A percentile compares a stretch with the other conserved stretches of the same genome.
phyloP scores from a whole-genome alignment of 2,113 vertebrate genomes.

The Periophthalmodon schlosseri region DNA sequence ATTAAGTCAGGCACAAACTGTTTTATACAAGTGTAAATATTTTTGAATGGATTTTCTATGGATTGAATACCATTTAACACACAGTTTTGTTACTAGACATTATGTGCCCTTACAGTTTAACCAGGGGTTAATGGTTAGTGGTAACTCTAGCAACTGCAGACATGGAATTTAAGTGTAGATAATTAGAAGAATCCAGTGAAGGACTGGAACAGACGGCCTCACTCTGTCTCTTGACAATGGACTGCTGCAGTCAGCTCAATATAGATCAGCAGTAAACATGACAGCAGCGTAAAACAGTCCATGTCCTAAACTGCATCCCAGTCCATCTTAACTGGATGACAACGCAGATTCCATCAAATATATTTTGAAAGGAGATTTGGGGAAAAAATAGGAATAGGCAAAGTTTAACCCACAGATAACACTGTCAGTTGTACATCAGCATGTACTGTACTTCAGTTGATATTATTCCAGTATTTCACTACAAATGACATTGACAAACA shows the following conservation, averaged over 20 bases:
- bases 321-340: slow-evolving; percentile 47
- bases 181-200: slow-evolving; percentile 34
- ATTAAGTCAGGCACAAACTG: no score
- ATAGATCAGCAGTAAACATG: slow-evolving; percentile 43
- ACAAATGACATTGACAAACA: neutral
- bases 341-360: slow-evolving; percentile 5
- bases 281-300: slow-evolving; percentile 54
- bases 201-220: slow-evolving; percentile 57
- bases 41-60: no score
- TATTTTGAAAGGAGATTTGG: no score
- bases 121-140: no score
- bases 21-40: no score
- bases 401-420: no score
- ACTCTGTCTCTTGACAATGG: slow-evolving; percentile 60
- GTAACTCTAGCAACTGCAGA: no score
- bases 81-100: neutral
- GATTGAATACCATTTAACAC: no score
- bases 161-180: no score
- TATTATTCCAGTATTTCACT: neutral
- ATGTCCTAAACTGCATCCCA: slow-evolving; percentile 51
- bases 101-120: neutral
- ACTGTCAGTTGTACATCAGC: no score
- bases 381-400: no score
- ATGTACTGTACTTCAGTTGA: neutral
- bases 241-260: slow-evolving; percentile 46